These are phyloP conservation scores for Gryllus bimaculatus DNA, from an alignment of 1,140 invertebrate species.

Conservation along the genomic window DNA sequence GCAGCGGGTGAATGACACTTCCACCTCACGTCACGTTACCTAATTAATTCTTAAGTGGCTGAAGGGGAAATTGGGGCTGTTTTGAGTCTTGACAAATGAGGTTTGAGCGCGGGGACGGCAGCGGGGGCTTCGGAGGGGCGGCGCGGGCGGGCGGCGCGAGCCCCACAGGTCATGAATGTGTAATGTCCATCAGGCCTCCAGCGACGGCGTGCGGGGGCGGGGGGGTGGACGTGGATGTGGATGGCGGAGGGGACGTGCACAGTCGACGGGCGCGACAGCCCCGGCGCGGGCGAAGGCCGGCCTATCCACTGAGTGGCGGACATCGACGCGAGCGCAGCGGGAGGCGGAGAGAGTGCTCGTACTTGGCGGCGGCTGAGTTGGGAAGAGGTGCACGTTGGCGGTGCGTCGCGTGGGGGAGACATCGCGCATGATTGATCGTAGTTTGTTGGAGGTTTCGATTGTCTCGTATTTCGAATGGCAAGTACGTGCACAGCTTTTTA, in stretches of 20 bases:
- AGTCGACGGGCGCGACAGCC: not conserved
- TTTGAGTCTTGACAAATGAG: constrained; percentile 4
- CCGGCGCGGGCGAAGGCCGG: too few relatives aligned
- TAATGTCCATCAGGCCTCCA: not conserved
- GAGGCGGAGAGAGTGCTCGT: too few relatives aligned
- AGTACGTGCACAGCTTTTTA: too few relatives aligned
- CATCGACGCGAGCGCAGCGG: too few relatives aligned
- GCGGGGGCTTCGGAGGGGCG: not conserved
- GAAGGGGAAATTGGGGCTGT: not conserved
- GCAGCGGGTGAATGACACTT: not conserved
- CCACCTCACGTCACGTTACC: not conserved
- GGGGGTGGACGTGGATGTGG: not conserved
- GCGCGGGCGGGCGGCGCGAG: too few relatives aligned
- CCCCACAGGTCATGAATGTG: not conserved
- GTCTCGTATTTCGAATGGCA: too few relatives aligned
- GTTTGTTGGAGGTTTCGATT: too few relatives aligned
- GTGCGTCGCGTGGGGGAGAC: too few relatives aligned
- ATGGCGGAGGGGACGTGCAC: not conserved
- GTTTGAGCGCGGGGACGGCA: not conserved
- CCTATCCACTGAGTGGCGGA: too few relatives aligned
- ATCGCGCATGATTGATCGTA: too few relatives aligned
- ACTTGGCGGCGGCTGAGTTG: too few relatives aligned
- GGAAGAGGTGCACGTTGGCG: too few relatives aligned
- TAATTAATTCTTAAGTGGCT: constrained; percentile 5
- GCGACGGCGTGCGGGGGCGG: not conserved